Conservation (phyloP, 35 echinoderm and acorn worm genomes). For the Holothuria glaberrima region DNA sequence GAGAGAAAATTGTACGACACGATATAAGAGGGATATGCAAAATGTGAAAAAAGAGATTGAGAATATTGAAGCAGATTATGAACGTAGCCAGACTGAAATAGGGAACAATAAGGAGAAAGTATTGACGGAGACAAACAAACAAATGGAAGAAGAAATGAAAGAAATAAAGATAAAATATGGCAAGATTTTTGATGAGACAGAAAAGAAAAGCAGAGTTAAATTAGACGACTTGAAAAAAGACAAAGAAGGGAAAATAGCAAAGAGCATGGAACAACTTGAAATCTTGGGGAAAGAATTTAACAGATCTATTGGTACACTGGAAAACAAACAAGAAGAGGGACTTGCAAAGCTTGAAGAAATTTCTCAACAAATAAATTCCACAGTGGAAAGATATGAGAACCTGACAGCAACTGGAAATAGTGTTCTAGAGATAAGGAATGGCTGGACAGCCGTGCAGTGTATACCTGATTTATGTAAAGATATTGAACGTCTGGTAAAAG, state of each 20-base stretch:
- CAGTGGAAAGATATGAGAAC: not conserved
- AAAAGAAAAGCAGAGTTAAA: no score
- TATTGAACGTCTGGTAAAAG: not conserved
- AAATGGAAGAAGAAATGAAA: not conserved
- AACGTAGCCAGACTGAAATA: not conserved
- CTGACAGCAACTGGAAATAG: not conserved
- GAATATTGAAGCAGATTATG: no score
- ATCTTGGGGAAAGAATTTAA: not conserved
- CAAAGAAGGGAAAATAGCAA: not conserved
- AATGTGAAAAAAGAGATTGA: no score
- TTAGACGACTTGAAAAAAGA: no score
- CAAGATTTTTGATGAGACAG: no score
- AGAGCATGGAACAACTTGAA: no score
- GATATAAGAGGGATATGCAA: no score
- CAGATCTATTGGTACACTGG: not conserved
- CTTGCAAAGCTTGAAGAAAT: not conserved
- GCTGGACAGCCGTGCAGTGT: not conserved
- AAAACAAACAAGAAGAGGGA: not conserved
- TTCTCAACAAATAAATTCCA: no score
- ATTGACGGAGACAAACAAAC: not conserved
- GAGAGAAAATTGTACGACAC: no score
- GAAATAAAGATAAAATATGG: not conserved
- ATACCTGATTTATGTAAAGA: not conserved
- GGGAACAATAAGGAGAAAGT: not conserved
- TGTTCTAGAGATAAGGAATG: not conserved